Evolutionary conservation across 2,113 vertebrate genomes (phyloP), one percentile per base, ranked within the genome.

Genomic region (Prunella fulvescens): DNA sequence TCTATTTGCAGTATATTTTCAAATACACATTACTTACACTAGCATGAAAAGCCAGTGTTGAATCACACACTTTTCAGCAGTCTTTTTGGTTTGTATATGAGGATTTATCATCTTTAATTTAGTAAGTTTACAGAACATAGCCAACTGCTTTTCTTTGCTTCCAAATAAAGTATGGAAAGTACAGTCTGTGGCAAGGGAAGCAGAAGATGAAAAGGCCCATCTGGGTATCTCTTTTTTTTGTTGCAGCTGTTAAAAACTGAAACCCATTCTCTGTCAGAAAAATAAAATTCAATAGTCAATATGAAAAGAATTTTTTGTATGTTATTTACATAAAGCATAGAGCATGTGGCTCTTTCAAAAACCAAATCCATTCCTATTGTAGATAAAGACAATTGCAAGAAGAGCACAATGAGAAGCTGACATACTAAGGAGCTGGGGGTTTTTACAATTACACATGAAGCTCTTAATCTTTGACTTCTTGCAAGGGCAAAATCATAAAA

Each of bases 151-250:
- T 92, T 74, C 95, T 96, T 83, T 92, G 90, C 92, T 95, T 97
- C 96, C 95, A 96, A 97, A 96, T 96, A 97, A 96, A 97, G 94
- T 83, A 93, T 95, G 95, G 94, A 96, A 95, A 97, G 85, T 94
- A 86, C 19, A 64, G 86, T 86, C 92, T 94, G 92, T 61, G 65
- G 93, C 61, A 92, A 93, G 57, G 76, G 67, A 96, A 88, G 87
- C 53, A 85, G 76, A 94, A 92, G 79, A 92, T 92, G 90, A 96
- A 96, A 96, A 95, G 86, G 72, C 94, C 88, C 94, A 95, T 96
- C 90, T 97, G 93, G 94, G 82, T 81, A 67, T 74, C 66, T 82
- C 9, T 31, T 31, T 22, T 83, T 90, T 25, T 56, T 35, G 19
- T 56, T 96, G 72, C 94, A 96, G 94, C 86, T 93, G 72, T 67